Base-by-base conservation (phyloP, 2,797 vertebrate genomes). In the Bryconaethiops microstoma region DNA sequence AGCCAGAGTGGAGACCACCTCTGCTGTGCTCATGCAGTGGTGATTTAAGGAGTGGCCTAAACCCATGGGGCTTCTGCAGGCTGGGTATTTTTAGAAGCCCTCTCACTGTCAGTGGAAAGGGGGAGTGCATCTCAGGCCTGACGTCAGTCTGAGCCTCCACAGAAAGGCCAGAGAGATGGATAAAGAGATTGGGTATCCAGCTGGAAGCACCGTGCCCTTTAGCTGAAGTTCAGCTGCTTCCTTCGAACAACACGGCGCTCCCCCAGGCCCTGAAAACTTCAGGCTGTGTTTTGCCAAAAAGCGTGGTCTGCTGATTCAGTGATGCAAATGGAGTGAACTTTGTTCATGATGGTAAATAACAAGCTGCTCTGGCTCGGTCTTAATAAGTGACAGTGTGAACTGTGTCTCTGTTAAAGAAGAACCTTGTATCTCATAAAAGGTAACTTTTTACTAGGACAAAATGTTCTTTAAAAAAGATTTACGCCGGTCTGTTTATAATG, bases 21-120 rank as follows among this genome's bases (percentile, higher is more conserved):
- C 60, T 76, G 35, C 23, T 63, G 42, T 69, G 68, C n/a, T 45
- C 35, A 74, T 35, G n/a, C 42, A 77, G 57, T 65, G 42, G 65
- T 74, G 70, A 74, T 6, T 55, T 45, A 71, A 72, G 9, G 40
- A 48, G 50, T 76, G 68, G 59, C 48, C 25, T 67, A 35, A 72
- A 75, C 21, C 59, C 76, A 57, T 54, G 63, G 55, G 76, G 50
- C 17, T 57, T 71, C 63, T 62, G 23, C 39, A 75, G 10, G 17
- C 48, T 23, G 73, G 59, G 52, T 88, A 84, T 83, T 86, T 82
- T 85, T 84, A 83, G 86, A 82, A 69, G 7, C 64, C 25, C 81
- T 75, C 71, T 78, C 62, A 42, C 64, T 50, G 63, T 78, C 68
- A 78, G 72, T 68, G 21, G 62, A 82, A 65, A 81, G 73, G 21